Percentiles rank a stretch among this genome's conserved stretches.
Conservation (phyloP, 2,797 vertebrate genomes). For the Sebastiscus tertius region DNA sequence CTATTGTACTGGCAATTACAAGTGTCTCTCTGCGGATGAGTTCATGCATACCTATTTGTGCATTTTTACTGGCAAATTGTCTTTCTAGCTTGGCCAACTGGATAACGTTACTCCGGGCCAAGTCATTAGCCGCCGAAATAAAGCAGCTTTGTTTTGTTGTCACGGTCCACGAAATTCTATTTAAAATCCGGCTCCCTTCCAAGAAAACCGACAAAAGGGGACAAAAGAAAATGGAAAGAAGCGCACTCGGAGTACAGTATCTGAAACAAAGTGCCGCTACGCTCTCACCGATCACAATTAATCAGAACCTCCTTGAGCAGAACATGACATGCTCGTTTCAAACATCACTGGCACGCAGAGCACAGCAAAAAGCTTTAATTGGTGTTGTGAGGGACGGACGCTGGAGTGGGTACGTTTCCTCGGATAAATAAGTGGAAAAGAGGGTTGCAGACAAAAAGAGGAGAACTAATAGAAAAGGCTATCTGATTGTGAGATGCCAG, state of each 20-base stretch:
- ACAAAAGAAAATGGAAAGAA: conserved; percentile 40
- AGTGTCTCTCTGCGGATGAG: conserved; percentile 52
- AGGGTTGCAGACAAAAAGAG: background rate
- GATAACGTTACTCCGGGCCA: conserved; percentile 53
- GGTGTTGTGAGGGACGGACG: background rate
- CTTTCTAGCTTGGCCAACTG: conserved; percentile 47
- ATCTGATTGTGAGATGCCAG: conserved; percentile 1
- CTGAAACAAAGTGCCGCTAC: conserved; percentile 32
- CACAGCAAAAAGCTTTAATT: conserved; percentile 12
- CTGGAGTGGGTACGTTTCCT: background rate
- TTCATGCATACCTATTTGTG: conserved; percentile 60
- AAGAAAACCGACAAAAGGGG: conserved; percentile 35
- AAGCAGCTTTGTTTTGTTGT: conserved; percentile 78
- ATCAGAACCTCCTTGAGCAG: conserved; percentile 43
- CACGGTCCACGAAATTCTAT: conserved; percentile 75
- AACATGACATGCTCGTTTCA: conserved; percentile 48
- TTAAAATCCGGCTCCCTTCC: conserved; percentile 67
- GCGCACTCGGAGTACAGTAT: conserved; percentile 9
- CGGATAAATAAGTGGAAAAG: conserved; percentile 1
- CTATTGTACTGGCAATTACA: conserved; percentile 27
- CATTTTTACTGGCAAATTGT: conserved; percentile 57
- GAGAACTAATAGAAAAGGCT: conserved; percentile 1
- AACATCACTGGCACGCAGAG: conserved; percentile 6
- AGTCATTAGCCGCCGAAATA: conserved; percentile 76
- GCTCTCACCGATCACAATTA: conserved; percentile 48